Evolutionary conservation across 2,797 vertebrate species (phyloP), one percentile per base, ranked within the genome.

Genomic region (Vultur gryphus): DNA sequence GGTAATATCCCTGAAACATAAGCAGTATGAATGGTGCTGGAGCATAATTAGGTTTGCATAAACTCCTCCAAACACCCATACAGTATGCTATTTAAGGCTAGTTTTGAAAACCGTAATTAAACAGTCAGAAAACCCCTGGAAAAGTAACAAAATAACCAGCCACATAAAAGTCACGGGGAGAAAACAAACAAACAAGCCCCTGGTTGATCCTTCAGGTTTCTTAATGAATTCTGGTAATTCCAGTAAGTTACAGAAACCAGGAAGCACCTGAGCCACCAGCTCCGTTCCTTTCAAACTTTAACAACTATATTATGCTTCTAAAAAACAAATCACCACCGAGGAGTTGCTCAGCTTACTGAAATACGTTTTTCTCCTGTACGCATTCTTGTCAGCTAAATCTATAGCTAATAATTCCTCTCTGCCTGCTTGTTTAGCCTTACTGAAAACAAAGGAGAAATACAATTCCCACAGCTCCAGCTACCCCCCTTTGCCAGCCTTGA

Each of bases 61-160:
- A 87, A 89, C 52, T 71, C 69, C 79, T 94, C 76, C 84, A 66
- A 93, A 84, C 62, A 95, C 48, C 41, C 88, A 93, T 89, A 89
- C 39, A n/a, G 75, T 85, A 70, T 33, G 54, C 91, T 96, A 90
- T 94, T 95, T 83, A 93, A 46, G 57, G 43, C 33, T 76, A 65
- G 54, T 69, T 92, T 86, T 88, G 79, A 97, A 97, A 96, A 78
- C 87, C 7, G 7, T 84, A 96, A 97, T 96, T 97, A 95, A 95
- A 79, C 87, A 93, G 84, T 86, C 93, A 94, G 94, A 83, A 97
- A 91, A 51, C 55, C 71, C 19, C 55, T 89, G 54, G 92, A 96
- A 96, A 94, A 88, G 71, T 61, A 95, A 84, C 92, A 88, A 89
- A 94, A 93, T 80, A 92, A 86, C 39, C 54, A 96, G 89, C 44